Evolutionary conservation across 1,140 invertebrate genomes (phyloP), one percentile per base, ranked within the genome.

Genomic region (Hermetia illucens): DNA sequence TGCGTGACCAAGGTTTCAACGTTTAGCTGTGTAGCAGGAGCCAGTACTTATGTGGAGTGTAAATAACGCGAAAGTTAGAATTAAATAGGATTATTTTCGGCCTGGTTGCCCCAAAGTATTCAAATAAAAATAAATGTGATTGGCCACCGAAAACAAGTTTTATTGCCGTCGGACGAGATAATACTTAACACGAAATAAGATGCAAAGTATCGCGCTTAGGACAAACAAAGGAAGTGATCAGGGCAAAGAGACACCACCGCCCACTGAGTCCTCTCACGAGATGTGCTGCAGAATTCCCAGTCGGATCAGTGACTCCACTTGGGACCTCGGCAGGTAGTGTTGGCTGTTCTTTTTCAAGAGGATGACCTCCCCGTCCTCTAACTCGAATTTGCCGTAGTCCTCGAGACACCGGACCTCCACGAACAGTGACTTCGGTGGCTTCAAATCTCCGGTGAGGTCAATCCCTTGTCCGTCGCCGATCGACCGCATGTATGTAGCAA

Each of bases 1-100:
- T 98, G 91, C 75, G 87, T 49, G 79, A 86, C 50, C 66, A 88
- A 64, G 94, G 94, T 36, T 98, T 98, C 59, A 93, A 96, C 44
- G 82, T 96, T 46, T 96, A 75, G n/a, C n/a, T n/a, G n/a, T n/a
- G n/a, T n/a, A n/a, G n/a, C n/a, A n/a, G n/a, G 68, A 39, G 32
- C 17, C 12, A 30, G 4, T n/a, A n/a, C n/a, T n/a, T n/a, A n/a
- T n/a, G n/a, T n/a, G n/a, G n/a, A n/a, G n/a, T n/a, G n/a, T n/a
- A n/a, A n/a, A n/a, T n/a, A n/a, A n/a, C n/a, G n/a, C n/a, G n/a
- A n/a, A n/a, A n/a, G n/a, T n/a, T n/a, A n/a, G n/a, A n/a, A n/a
- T n/a, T n/a, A n/a, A n/a, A n/a, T n/a, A n/a, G n/a, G n/a, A n/a
- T n/a, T n/a, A n/a, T n/a, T n/a, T n/a, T n/a, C n/a, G n/a, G n/a